These are phyloP conservation scores for Diglossa cyanea DNA, from an alignment of 2,797 vertebrate genomes.

Conservation along the genomic window DNA sequence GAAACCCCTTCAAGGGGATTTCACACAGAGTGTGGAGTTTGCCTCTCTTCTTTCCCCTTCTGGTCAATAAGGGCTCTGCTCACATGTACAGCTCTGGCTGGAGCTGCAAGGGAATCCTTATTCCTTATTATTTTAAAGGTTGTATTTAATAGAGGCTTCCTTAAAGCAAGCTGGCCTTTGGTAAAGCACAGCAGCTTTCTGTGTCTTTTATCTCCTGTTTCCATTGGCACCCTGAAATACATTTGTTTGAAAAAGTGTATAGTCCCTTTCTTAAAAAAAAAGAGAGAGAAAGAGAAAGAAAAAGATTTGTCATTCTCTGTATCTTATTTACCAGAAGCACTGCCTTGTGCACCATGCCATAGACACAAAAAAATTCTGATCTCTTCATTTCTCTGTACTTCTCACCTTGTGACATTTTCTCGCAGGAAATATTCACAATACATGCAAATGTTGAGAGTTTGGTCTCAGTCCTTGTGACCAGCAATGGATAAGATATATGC, in stretches of 20 bases:
- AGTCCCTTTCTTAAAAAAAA: background rate
- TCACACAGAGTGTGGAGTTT: background rate
- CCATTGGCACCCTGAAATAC: background rate
- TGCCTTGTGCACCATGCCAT: background rate
- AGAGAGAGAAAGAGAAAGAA: fast-evolving
- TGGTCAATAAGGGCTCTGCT: background rate
- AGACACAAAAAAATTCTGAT: background rate
- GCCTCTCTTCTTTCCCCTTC: background rate
- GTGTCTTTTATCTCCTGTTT: background rate
- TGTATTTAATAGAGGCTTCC: background rate
- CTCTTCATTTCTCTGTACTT: background rate
- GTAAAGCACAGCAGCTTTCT: background rate
- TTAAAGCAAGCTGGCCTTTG: background rate
- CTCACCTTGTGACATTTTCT: background rate
- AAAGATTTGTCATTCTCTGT: background rate
- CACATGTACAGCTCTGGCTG: background rate
- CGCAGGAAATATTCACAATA: background rate
- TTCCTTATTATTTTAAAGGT: background rate
- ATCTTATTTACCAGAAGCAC: background rate
- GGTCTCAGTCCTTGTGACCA: background rate
- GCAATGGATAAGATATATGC: background rate
- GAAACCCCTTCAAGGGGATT: background rate
- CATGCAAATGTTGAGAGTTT: background rate
- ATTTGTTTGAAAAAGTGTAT: background rate
- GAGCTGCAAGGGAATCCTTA: background rate